Conservation (phyloP, 2,113 vertebrate genomes). For the Ceyx margarethae region DNA sequence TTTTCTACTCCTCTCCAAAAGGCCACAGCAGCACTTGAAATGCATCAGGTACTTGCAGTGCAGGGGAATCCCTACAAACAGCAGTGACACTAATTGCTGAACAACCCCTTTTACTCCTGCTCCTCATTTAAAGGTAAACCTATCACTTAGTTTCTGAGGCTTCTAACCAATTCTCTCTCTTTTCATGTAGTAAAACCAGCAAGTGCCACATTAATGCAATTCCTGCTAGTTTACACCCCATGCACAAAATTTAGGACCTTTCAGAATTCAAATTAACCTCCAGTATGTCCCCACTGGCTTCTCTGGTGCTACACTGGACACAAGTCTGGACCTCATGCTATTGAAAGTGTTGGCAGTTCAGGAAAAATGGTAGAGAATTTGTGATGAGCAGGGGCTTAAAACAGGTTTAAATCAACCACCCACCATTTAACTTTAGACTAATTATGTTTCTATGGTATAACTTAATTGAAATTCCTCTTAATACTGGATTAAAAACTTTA, state of each 20-base stretch:
- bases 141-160: neutral
- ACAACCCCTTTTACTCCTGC: neutral
- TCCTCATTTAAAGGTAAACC: neutral
- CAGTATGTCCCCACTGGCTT: neutral
- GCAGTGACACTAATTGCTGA: neutral
- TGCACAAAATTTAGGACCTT: neutral
- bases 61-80: neutral
- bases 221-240: neutral
- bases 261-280: neutral
- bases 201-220: neutral
- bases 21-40: neutral
- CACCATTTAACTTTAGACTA: neutral
- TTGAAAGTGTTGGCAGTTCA: neutral
- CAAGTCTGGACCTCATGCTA: neutral
- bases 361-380: neutral
- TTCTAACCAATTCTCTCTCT: neutral
- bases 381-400: slow-evolving; percentile 7
- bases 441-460: neutral
- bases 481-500: slow-evolving; percentile 44
- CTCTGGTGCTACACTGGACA: neutral
- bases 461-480: slow-evolving; percentile 28
- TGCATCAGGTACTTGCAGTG: neutral
- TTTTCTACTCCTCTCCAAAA: neutral
- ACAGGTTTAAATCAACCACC: neutral
- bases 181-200: neutral